Base-by-base conservation (phyloP, 2,888 invertebrate genomes). In the Megastigmus dorsalis region DNA sequence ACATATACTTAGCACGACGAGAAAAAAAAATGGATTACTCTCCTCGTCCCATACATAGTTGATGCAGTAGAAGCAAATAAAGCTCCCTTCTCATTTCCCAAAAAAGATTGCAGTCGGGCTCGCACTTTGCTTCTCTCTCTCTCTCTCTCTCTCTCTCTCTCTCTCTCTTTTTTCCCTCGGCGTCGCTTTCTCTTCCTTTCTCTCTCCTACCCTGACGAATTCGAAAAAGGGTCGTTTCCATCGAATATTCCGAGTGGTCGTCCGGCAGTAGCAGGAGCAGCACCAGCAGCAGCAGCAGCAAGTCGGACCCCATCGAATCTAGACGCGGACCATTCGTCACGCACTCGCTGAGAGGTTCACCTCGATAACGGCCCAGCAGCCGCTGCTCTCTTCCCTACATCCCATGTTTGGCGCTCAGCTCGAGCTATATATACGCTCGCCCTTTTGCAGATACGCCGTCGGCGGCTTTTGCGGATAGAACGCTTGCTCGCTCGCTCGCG, bases 301-400 rank as follows among this genome's bases (percentile, higher is more conserved):
- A 38, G 78, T 78, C 76, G 78, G 79, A 79, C 83, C 81, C 80
- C 78, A 79, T 78, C 81, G 82, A 81, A 83, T 82, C 82, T 79
- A 82, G 85, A 82, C 84, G 83, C 83, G 83, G 80, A 83, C 84
- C 86, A 88, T 88, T 86, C 88, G 88, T 88, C 87, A 88, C 86
- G 85, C 83, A 84, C 83, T 85, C 82, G 87, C 83, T 84, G 86
- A 86, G 84, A 87, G 85, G 84, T 82, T 84, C 81, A 81, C 80
- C 81, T 83, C 84, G 86, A 87, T 87, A 87, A 87, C 83, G 84
- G 81, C 78, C 69, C 78, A 75, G 66, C 76, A 68, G 72, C 77
- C 72, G 70, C 50, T 38, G 65, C 23, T 26, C 28, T 52, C 65
- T 45, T 43, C 52, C 45, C 30, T 26, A 23, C 23, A 30, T 30